These are phyloP conservation scores for Physeter macrocephalus DNA, from an alignment of 2,113 vertebrate genomes.

Conservation along the genomic window DNA sequence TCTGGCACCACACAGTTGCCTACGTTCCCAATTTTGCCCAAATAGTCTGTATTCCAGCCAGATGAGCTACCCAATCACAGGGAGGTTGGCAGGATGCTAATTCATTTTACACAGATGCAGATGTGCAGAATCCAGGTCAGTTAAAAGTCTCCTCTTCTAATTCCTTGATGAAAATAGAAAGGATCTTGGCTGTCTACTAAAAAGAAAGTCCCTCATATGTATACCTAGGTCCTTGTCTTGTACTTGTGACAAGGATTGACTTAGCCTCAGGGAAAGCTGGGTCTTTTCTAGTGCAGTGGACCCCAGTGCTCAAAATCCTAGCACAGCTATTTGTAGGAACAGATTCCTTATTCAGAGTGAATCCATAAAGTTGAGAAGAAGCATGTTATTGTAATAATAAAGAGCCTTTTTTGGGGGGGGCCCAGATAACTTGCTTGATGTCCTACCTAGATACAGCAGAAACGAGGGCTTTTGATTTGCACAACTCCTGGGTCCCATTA, in stretches of 20 bases:
- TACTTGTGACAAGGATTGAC: background rate
- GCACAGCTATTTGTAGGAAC: background rate
- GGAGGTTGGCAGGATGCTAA: background rate
- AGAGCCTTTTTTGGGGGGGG: background rate
- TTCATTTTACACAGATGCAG: background rate
- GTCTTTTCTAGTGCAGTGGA: background rate
- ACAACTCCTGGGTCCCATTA: background rate
- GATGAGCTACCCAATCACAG: background rate
- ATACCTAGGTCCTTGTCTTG: background rate
- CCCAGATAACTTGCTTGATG: background rate
- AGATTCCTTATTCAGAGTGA: background rate
- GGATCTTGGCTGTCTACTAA: background rate
- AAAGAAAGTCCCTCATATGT: background rate
- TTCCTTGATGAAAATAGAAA: background rate
- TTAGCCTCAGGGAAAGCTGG: background rate
- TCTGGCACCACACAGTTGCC: background rate
- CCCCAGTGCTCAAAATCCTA: background rate
- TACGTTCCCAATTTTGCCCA: background rate
- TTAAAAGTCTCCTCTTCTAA: background rate
- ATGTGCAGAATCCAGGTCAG: background rate
- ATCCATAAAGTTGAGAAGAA: background rate
- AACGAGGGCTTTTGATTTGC: background rate
- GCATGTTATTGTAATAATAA: background rate
- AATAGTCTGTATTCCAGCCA: conserved; percentile 20
- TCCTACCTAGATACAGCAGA: background rate